Evolutionary conservation across 2,797 vertebrate species (phyloP), one percentile per base, ranked within the genome.

Genomic region (Acropternis orthonyx): DNA sequence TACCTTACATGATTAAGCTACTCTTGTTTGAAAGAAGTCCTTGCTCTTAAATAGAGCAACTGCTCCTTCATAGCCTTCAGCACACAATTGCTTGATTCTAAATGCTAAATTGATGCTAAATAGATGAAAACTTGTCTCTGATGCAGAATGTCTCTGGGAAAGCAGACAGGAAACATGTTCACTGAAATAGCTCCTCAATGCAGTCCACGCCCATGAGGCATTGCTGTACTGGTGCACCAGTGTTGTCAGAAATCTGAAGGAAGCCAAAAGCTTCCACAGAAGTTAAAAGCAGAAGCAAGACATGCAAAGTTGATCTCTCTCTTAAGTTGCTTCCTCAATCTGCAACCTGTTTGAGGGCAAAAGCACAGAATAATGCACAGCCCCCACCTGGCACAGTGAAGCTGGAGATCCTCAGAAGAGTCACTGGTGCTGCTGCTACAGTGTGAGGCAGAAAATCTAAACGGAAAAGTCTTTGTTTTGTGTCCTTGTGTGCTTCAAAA

Each of bases 141-240:
- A 92, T 95, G 88, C 77, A 92, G 90, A 88, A 88, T 51, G 54
- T 81, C 91, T 81, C 71, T 0, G 6, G 81, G 76, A 94, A 84
- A 90, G 93, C 69, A 96, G 94, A 67, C 79, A 93, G 85, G 71
- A 94, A 94, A 90, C 80, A 88, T 66, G 63, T 28, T 88, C 74
- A 90, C 83, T 87, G 63, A 90, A 84, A 93, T 94, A 93, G 49
- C 74, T 92, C 54, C 20, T 22, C 4, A 12, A 4, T 81, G 39
- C 82, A 62, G 48, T 43, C n/a, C 52, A 3, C 28, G 55, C 41
- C 56, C 28, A 14, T 78, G 73, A 84, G 88, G 72, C 63, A 0
- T 34, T 37, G 39, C 44, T 51, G 54, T n/a, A 51, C 51, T 74
- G n/a, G 27, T 54, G 22, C 65, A 56, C 67, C 12, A 18, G 14